Conservation (phyloP, 1,140 invertebrate genomes). For the Euura saliciscinereae region DNA sequence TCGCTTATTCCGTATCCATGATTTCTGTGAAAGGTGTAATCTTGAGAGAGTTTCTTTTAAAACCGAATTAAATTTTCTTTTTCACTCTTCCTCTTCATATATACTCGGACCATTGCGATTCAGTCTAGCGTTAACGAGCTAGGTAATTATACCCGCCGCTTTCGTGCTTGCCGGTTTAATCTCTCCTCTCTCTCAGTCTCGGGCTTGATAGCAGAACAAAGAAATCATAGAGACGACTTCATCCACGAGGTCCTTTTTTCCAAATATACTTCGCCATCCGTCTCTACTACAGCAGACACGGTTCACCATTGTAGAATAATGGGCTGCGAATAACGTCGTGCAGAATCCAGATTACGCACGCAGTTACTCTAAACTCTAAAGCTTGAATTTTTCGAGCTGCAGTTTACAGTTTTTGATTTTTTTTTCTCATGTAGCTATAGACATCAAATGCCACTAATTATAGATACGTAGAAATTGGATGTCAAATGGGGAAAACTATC, state of each 20-base stretch:
- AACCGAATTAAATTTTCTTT: slow-evolving; percentile 3
- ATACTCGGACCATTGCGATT: neutral
- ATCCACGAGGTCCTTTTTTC: neutral
- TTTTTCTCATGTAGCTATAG: no score
- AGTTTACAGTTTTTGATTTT: no score
- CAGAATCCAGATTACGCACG: no score
- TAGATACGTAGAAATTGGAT: no score
- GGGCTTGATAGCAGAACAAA: neutral
- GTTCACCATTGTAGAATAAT: no score
- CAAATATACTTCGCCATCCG: no score
- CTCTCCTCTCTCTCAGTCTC: neutral
- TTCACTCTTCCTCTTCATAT: neutral
- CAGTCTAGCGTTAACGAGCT: slow-evolving; percentile 1
- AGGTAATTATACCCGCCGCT: neutral
- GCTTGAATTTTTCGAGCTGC: no score
- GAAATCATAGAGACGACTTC: neutral
- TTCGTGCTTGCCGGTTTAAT: neutral
- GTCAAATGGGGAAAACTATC: slow-evolving; percentile 12
- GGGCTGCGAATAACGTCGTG: no score
- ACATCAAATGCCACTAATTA: no score
- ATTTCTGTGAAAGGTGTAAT: neutral
- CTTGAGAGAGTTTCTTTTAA: neutral
- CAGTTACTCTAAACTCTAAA: no score
- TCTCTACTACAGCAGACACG: no score
- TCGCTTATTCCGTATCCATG: neutral